Conservation (phyloP, 2,113 vertebrate genomes). For the Calypte anna region DNA sequence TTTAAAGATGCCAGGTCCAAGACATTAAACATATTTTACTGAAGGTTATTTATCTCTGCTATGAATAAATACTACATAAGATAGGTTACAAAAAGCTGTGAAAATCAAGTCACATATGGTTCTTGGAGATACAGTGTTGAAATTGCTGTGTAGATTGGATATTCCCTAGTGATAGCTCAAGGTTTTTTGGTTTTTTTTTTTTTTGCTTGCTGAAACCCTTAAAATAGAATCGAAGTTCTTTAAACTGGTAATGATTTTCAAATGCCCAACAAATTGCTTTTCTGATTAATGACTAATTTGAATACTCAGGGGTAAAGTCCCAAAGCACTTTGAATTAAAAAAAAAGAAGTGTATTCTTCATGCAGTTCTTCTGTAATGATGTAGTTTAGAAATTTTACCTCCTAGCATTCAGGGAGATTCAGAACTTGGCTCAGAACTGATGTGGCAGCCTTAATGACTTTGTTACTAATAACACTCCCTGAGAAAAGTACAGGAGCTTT, state of each 20-base stretch:
- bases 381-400: conserved; percentile 8
- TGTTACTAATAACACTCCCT: neutral
- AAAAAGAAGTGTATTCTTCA: neutral
- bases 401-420: neutral
- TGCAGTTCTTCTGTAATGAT: neutral
- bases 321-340: neutral
- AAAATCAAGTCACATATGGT: neutral
- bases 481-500: neutral
- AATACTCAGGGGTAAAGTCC: conserved; percentile 24
- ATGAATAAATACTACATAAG: neutral
- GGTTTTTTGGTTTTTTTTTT: neutral
- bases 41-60: neutral
- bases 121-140: conserved; percentile 21
- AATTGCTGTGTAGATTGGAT: conserved; percentile 7
- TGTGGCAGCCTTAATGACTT: neutral
- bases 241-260: conserved; percentile 35
- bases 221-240: conserved; percentile 45
- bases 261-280: conserved; percentile 55
- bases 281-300: conserved; percentile 63
- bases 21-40: neutral
- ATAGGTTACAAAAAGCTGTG: neutral
- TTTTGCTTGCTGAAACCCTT: neutral
- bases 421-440: neutral
- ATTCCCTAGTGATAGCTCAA: conserved; percentile 30
- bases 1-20: neutral